Base-by-base conservation (phyloP, 1,140 invertebrate genomes). In the Laodelphax striatellus region DNA sequence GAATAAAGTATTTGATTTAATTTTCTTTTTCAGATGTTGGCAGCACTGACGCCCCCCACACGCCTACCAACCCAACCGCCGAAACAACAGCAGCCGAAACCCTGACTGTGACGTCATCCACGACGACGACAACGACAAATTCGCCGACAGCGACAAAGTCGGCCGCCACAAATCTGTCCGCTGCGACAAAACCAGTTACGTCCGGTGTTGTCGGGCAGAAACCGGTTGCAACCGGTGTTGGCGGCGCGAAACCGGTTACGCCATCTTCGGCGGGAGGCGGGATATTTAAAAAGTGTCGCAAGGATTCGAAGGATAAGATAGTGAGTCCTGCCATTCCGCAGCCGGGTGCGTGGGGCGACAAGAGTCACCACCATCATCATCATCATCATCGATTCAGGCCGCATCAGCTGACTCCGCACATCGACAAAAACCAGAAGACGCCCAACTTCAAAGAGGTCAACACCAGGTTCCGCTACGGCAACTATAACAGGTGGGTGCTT, bases 241-340 rank as follows among this genome's bases (percentile, higher is more conserved):
- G 34, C 11, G 34, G 34, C 4, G 34, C 9, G 5, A 50, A 17
- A 19, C 9, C 46, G 6, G 21, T 22, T 2, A 50, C 46, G 6
- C 8, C 46, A 50, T 19, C n/a, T n/a, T n/a, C 43, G 19, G 19
- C 9, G 16, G 21, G 16, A 16, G 21, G 21, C 14, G 46, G 16
- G 2, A 22, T 9, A 5, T 17, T 55, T 28, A 61, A 56, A 43
- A 46, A 55, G 14, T 21, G 53, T 11, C 24, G 17, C 10, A 34
- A 55, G 61, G 53, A 44, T 46, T 22, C 75, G 76, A 83, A 90
- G 72, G 90, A 94, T 73, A 92, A 92, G 72, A 94, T 95, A 70
- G 92, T 94, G 0, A 94, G 91, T 70, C 90, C 91, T 6, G 90
- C 94, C 1, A 86, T 94, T 63, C 90, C 88, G 13, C 91, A 94